These are phyloP conservation scores for Rhadina sibilatrix DNA, from an alignment of 2,113 vertebrate genomes.

Conservation along the genomic window DNA sequence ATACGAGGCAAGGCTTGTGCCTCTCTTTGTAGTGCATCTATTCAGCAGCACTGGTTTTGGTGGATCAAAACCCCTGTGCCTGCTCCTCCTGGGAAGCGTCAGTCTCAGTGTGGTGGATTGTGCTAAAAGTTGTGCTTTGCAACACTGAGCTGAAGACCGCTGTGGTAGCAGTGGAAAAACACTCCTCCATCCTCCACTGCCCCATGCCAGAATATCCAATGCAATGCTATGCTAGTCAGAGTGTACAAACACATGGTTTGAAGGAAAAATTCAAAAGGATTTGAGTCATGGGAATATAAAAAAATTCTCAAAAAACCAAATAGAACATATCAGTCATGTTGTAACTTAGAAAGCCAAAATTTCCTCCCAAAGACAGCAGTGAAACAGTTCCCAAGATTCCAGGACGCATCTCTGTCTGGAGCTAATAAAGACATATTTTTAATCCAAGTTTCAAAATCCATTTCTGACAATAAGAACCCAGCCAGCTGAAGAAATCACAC, in stretches of 20 bases:
- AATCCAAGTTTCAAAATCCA: conserved; percentile 52
- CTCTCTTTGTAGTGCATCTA: background rate
- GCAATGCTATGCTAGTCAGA: background rate
- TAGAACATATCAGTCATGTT: conserved; percentile 69
- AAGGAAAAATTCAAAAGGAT: conserved; percentile 51
- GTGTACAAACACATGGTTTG: conserved; percentile 30
- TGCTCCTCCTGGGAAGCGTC: background rate
- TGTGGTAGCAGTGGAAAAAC: conserved; percentile 50
- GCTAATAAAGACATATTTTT: background rate
- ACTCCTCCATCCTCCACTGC: background rate
- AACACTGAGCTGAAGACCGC: background rate
- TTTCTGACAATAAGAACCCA: background rate
- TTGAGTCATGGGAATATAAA: conserved; percentile 63
- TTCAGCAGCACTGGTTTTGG: background rate
- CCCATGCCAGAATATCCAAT: conserved; percentile 22
- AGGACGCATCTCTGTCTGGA: conserved; percentile 69
- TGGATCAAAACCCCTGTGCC: background rate
- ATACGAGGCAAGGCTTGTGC: background rate
- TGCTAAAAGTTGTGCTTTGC: conserved; percentile 1
- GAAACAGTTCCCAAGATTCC: conserved; percentile 70
- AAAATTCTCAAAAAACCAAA: conserved; percentile 43
- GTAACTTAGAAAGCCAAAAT: conserved; percentile 62
- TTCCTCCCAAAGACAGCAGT: conserved; percentile 63
- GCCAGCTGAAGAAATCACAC: background rate
- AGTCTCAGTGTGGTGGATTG: background rate